Conservation (phyloP, 2,113 vertebrate species). For the Uria aalge region DNA sequence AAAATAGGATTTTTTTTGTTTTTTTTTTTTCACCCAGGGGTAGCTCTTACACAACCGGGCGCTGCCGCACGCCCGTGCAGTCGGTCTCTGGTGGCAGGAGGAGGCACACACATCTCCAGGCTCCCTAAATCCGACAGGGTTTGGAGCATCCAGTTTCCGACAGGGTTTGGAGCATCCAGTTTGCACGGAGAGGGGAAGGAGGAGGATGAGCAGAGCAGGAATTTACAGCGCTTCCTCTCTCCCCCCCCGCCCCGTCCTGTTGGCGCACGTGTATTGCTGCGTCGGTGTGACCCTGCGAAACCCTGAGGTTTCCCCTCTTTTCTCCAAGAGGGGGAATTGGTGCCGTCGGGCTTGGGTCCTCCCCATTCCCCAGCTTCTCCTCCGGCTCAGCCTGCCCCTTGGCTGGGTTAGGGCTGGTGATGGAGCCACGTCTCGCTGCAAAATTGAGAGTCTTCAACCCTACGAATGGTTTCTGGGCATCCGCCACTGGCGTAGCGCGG, state of each 20-base stretch:
- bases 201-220: not conserved
- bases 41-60: not conserved
- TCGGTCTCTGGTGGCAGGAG: not conserved
- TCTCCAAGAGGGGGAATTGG: not conserved
- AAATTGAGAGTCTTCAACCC: not conserved
- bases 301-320: not conserved
- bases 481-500: not conserved
- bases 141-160: not conserved
- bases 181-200: not conserved
- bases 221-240: not conserved
- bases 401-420: not conserved
- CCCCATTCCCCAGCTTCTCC: not conserved
- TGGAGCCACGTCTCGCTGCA: not conserved
- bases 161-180: not conserved
- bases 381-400: not conserved
- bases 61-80: not conserved
- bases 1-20: not conserved
- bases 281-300: not conserved
- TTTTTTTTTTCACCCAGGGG: not conserved
- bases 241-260: not conserved
- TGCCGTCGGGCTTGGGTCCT: not conserved
- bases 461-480: not conserved
- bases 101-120: not conserved
- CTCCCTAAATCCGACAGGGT: fast-evolving
- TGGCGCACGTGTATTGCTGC: not conserved